Percentiles rank a stretch among this genome's conserved stretches.
phyloP scores from a whole-genome alignment of 2,888 invertebrate species.

The Rhyacophila evoluta region DNA sequence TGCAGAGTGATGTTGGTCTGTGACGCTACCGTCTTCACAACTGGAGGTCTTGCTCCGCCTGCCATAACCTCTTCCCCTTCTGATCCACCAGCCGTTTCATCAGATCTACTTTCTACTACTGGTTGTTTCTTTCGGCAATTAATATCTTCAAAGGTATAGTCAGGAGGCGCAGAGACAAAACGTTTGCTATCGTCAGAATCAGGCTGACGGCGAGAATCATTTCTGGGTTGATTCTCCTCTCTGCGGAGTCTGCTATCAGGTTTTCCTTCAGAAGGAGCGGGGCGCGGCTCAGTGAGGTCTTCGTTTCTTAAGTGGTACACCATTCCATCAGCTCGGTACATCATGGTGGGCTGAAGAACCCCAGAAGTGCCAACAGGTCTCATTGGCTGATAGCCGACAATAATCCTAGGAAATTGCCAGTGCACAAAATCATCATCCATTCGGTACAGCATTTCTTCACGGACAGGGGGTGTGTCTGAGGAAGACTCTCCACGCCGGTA shows the following conservation, averaged over 20 bases:
- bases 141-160: slow-evolving; percentile 1
- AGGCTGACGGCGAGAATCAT: slow-evolving; percentile 55
- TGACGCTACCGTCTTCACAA: slow-evolving; percentile 60
- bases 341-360: slow-evolving; percentile 56
- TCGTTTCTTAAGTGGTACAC: slow-evolving; percentile 56
- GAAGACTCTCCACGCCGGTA: slow-evolving; percentile 23
- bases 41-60: slow-evolving; percentile 41
- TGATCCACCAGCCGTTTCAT: background rate
- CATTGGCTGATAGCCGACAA: slow-evolving; percentile 61
- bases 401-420: slow-evolving; percentile 54
- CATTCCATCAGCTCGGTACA: slow-evolving; percentile 57
- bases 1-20: slow-evolving; percentile 67
- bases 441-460: slow-evolving; percentile 52
- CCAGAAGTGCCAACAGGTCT: slow-evolving; percentile 44
- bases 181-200: background rate
- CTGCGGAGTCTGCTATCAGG: slow-evolving; percentile 34
- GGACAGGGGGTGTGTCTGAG: background rate
- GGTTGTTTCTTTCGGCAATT: background rate
- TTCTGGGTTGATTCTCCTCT: slow-evolving; percentile 44
- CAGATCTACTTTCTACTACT: background rate
- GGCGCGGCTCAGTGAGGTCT: slow-evolving; percentile 52
- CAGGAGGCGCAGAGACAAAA: background rate
- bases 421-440: slow-evolving; percentile 50
- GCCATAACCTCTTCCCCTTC: background rate
- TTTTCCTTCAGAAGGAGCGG: background rate